phyloP scores from a whole-genome alignment of 1,140 invertebrate genomes.

The Aricia agestis region DNA sequence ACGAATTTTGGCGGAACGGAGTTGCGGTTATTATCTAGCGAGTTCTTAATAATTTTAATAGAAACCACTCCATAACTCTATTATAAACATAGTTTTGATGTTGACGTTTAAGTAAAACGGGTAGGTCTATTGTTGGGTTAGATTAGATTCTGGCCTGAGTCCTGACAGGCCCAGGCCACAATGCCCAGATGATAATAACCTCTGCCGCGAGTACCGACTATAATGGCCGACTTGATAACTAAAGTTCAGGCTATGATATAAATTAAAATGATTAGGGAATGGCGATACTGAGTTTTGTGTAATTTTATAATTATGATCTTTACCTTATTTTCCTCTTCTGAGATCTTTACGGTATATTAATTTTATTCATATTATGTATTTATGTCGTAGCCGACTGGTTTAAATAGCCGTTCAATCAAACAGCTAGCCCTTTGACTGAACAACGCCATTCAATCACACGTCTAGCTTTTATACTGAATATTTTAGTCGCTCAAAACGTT shows the following conservation, averaged over 20 bases:
- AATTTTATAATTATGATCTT: background rate
- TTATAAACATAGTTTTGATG: slow-evolving; percentile 13
- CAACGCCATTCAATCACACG: too few species aligned
- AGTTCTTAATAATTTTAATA: too few species aligned
- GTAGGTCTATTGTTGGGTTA: slow-evolving; percentile 8
- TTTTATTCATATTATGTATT: too few species aligned
- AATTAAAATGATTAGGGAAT: background rate
- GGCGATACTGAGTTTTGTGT: background rate
- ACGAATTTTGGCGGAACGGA: too few species aligned
- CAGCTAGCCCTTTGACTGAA: too few species aligned
- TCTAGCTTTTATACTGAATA: too few species aligned
- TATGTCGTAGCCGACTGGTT: too few species aligned
- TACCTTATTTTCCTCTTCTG: too few species aligned
- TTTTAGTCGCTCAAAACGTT: too few species aligned
- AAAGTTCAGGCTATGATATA: background rate
- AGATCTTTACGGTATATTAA: too few species aligned
- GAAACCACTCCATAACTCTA: slow-evolving; percentile 7
- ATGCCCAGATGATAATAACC: background rate
- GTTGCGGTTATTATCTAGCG: too few species aligned
- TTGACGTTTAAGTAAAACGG: background rate
- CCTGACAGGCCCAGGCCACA: slow-evolving; percentile 4
- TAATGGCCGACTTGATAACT: background rate
- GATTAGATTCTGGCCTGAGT: slow-evolving; percentile 12
- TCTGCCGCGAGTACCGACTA: background rate
- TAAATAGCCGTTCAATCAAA: too few species aligned